Evolutionary conservation across 2,888 invertebrate genomes (phyloP).

Genomic region (Mycalesis mineus): DNA sequence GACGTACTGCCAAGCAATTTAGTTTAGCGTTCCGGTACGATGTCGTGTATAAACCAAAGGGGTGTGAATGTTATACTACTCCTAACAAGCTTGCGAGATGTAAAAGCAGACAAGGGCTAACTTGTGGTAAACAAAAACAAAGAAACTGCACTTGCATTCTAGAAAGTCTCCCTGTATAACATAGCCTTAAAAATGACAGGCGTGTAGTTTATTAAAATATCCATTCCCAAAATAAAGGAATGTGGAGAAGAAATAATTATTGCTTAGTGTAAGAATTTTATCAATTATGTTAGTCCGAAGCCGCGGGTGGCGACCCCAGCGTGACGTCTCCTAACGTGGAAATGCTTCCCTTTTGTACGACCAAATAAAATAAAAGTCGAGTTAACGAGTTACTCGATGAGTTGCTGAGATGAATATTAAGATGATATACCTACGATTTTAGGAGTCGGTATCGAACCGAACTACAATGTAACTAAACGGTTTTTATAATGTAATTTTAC

Average conservation of each 20-base stretch:
- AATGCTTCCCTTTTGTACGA: constrained; percentile 29
- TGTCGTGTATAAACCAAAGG: too few relatives aligned
- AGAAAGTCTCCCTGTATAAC: too few relatives aligned
- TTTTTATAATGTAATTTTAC: too few relatives aligned
- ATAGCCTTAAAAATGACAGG: not conserved
- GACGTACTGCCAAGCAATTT: too few relatives aligned
- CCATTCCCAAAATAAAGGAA: constrained; percentile 54
- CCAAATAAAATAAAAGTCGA: constrained; percentile 19
- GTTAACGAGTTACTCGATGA: constrained; percentile 21
- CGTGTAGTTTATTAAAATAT: constrained; percentile 36
- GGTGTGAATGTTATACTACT: too few relatives aligned
- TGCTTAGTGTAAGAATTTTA: constrained; percentile 60
- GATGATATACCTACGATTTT: constrained; percentile 1
- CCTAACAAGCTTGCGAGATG: too few relatives aligned
- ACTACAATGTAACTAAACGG: too few relatives aligned
- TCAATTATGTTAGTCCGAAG: constrained; percentile 56
- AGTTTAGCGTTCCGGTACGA: too few relatives aligned
- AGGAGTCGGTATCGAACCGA: not conserved
- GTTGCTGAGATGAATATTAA: constrained; percentile 12
- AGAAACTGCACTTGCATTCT: too few relatives aligned
- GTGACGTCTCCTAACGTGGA: constrained; percentile 34
- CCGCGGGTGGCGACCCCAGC: constrained; percentile 49
- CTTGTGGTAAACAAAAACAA: too few relatives aligned
- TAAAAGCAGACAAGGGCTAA: too few relatives aligned
- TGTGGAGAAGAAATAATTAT: constrained; percentile 53